These are phyloP conservation scores for Mactra quadrangularis DNA, from an alignment of 1,140 invertebrate genomes.

Conservation along the genomic window DNA sequence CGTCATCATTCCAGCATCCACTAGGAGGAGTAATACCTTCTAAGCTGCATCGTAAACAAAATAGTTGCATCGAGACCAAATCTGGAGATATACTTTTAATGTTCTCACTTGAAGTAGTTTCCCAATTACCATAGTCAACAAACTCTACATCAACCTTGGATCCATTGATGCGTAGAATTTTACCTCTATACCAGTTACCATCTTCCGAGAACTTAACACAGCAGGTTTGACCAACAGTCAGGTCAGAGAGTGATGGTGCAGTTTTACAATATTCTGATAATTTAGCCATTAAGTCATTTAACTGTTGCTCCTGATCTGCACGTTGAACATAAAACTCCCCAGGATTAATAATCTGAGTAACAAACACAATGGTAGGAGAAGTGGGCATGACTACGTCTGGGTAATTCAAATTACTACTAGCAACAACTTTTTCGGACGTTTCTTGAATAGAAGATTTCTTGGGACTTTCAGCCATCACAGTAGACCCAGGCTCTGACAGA, in stretches of 20 bases:
- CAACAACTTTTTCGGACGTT: background rate
- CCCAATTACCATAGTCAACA: conserved; percentile 86
- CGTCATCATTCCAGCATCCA: background rate
- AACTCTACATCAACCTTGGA: conserved; percentile 81
- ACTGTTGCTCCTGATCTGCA: conserved; percentile 65
- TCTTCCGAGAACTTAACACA: conserved; percentile 89
- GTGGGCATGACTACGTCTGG: background rate
- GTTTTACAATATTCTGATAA: conserved; percentile 48
- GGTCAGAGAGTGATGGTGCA: background rate
- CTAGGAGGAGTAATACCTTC: conserved; percentile 5
- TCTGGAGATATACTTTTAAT: conserved; percentile 63
- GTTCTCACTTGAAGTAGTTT: conserved; percentile 74
- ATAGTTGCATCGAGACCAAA: conserved; percentile 50
- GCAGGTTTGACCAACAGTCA: conserved; percentile 87
- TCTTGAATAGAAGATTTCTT: background rate
- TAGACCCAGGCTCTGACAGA: conserved; percentile 30
- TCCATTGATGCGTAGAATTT: conserved; percentile 85
- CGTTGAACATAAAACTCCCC: conserved; percentile 76
- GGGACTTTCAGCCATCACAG: background rate
- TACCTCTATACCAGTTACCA: conserved; percentile 88
- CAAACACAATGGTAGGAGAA: conserved; percentile 57
- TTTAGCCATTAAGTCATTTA: conserved; percentile 83
- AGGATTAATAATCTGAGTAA: conserved; percentile 67
- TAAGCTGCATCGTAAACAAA: conserved; percentile 7
- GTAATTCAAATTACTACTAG: background rate